These are phyloP conservation scores for Sylvia atricapilla DNA, from an alignment of 2,113 vertebrate species.

Conservation along the genomic window DNA sequence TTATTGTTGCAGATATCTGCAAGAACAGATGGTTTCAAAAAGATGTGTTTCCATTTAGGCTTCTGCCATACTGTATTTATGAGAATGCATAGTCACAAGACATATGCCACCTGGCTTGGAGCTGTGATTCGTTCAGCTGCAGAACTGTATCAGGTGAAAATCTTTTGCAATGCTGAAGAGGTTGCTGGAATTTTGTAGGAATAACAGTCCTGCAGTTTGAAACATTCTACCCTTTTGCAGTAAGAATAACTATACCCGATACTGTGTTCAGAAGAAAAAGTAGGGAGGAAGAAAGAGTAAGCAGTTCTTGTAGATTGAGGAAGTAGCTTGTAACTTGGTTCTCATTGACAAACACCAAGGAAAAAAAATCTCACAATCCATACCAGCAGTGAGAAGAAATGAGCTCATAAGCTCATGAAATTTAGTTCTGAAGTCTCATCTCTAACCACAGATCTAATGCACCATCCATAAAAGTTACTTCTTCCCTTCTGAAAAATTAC, in stretches of 20 bases:
- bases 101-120: constrained; percentile 33
- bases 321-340: neutral
- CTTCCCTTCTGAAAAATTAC: neutral
- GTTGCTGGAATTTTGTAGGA: neutral
- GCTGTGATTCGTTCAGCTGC: constrained; percentile 1
- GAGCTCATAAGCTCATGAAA: neutral
- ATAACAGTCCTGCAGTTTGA: neutral
- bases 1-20: constrained; percentile 49
- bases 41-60: constrained; percentile 43
- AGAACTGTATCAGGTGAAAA: neutral
- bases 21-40: constrained; percentile 57
- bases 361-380: neutral
- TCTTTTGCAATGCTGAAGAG: neutral
- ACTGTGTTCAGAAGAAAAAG: neutral
- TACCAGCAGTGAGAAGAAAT: neutral
- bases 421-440: neutral
- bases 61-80: constrained; percentile 27
- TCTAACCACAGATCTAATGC: neutral
- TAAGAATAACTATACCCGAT: neutral
- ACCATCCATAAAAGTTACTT: neutral
- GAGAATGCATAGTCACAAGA: constrained; percentile 25
- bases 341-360: neutral
- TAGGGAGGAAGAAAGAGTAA: neutral
- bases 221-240: neutral
- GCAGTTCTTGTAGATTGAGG: neutral